Conservation (phyloP, 1,140 invertebrate species). For the Ceratoteleas bidentatus region DNA sequence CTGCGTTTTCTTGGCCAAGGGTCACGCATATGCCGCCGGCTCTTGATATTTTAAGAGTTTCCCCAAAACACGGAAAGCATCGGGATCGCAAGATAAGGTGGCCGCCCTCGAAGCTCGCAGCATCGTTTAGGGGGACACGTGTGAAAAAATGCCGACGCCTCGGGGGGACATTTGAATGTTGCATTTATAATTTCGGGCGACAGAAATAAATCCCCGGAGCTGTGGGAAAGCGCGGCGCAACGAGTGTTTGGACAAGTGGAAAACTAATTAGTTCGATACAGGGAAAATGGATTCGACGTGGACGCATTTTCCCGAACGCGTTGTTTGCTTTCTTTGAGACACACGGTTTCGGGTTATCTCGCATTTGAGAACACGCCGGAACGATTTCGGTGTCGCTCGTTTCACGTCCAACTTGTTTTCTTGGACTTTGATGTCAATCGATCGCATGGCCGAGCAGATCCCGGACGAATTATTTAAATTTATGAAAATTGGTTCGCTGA, state of each 20-base stretch:
- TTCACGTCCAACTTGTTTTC: no score
- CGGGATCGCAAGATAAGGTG: slow-evolving; percentile 38
- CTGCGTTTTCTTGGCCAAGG: slow-evolving; percentile 68
- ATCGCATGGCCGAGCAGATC: no score
- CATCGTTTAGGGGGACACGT: slow-evolving; percentile 44
- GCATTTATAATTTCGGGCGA: slow-evolving; percentile 52
- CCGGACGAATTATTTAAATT: no score
- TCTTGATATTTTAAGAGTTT: slow-evolving; percentile 68
- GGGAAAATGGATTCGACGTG: slow-evolving; percentile 21
- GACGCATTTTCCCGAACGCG: slow-evolving; percentile 1
- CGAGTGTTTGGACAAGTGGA: slow-evolving; percentile 57
- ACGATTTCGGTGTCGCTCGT: no score
- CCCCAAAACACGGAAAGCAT: slow-evolving; percentile 68
- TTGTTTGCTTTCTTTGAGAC: slow-evolving; percentile 36
- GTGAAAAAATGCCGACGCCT: slow-evolving; percentile 65
- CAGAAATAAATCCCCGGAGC: slow-evolving; percentile 49
- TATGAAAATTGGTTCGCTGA: no score
- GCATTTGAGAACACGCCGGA: no score
- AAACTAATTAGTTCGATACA: slow-evolving; percentile 46
- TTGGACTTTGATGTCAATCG: no score
- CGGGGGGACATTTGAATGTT: slow-evolving; percentile 43
- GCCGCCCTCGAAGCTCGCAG: slow-evolving; percentile 2
- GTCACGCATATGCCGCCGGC: slow-evolving; percentile 75
- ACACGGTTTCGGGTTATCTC: slow-evolving; percentile 1
- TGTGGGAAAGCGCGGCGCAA: slow-evolving; percentile 33